Percentiles rank a stretch among this genome's conserved stretches.
These are phyloP conservation scores for Percina caprodes DNA, from an alignment of 2,113 vertebrate species.

Conservation along the genomic window DNA sequence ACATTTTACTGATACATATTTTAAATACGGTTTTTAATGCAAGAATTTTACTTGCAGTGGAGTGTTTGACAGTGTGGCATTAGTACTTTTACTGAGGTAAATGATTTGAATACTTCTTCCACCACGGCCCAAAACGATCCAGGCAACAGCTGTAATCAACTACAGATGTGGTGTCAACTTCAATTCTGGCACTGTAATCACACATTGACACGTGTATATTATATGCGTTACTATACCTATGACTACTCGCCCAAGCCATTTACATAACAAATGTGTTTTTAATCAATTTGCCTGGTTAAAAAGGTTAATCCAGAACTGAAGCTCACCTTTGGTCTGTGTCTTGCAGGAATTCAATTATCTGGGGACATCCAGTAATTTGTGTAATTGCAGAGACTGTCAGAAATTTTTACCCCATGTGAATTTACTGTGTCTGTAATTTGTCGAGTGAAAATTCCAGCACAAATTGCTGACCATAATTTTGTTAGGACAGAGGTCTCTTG, in stretches of 20 bases:
- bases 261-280: constrained; percentile 24
- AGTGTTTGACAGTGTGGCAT: no score
- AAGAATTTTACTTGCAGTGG: no score
- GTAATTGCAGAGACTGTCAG: constrained; percentile 27
- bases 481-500: constrained; percentile 12
- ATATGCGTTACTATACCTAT: neutral
- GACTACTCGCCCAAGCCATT: neutral
- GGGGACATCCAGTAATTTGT: constrained; percentile 38
- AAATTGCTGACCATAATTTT: neutral
- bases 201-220: neutral
- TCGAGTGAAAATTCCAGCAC: constrained; percentile 10
- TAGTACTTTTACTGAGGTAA: no score
- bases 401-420: constrained; percentile 9
- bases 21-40: no score
- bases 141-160: constrained; percentile 1
- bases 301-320: constrained; percentile 18
- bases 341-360: neutral
- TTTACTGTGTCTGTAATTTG: constrained; percentile 17
- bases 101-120: neutral
- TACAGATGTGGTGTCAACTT: neutral
- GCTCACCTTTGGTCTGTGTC: neutral
- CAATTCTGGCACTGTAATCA: neutral
- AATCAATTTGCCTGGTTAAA: constrained; percentile 16
- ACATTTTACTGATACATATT: no score
- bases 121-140: neutral